Conservation (phyloP, 92 coral and sea anemone genomes). For the Paramuricea clavata region DNA sequence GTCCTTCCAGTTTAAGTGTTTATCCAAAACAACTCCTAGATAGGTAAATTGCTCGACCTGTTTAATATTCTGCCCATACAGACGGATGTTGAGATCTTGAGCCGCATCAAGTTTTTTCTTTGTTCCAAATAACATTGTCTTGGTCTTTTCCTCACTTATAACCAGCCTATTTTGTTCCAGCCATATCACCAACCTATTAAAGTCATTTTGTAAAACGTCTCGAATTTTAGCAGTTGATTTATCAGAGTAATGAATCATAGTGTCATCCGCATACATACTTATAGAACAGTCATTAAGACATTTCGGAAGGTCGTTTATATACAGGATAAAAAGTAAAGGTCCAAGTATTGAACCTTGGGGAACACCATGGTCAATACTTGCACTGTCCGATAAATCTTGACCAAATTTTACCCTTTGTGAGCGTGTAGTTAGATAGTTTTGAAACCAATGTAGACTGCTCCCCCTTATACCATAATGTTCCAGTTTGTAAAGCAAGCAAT, state of each 20-base stretch:
- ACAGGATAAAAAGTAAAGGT: constrained; percentile 20
- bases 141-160: neutral
- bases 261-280: constrained; percentile 25
- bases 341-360: constrained; percentile 63
- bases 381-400: constrained; percentile 49
- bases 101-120: neutral
- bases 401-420: constrained; percentile 51
- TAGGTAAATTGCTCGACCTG: neutral
- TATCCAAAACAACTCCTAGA: neutral
- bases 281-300: neutral
- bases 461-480: constrained; percentile 51
- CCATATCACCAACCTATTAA: neutral
- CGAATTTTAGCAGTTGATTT: neutral
- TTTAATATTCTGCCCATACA: neutral
- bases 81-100: neutral
- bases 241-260: neutral
- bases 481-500: constrained; percentile 38
- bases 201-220: neutral
- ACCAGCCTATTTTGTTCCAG: neutral
- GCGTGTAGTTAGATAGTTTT: constrained; percentile 30
- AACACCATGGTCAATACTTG: constrained; percentile 39
- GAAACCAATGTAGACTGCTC: constrained; percentile 32
- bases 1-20: constrained; percentile 1
- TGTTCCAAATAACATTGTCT: neutral
- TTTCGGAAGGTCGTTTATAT: constrained; percentile 7